Base-by-base conservation (phyloP, 2,797 vertebrate species). In the Pelochelys cantorii region DNA sequence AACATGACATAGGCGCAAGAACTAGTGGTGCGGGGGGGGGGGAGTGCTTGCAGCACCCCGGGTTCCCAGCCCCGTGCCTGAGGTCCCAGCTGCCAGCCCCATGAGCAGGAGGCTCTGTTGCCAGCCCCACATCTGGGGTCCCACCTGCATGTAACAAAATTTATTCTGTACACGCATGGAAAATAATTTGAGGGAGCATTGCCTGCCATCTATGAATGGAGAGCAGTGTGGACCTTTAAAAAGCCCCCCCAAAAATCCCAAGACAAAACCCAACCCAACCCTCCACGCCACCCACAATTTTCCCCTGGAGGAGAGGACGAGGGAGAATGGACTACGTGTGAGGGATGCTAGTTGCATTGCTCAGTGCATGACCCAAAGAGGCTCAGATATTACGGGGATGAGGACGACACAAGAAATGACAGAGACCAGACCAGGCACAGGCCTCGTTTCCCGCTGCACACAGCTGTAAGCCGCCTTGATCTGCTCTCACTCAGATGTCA, bases 311-410 rank as follows among this genome's bases (percentile, higher is more conserved):
- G 8, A 8, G 9, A 80, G 18, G 88, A 14, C 25, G 2, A 22
- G 4, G 9, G 11, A 59, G 29, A 79, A 23, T 1, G 0, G 12
- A 68, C 77, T 2, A 0, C 14, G 48, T 2, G 4, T 22, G 29
- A 79, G 5, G 18, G 53, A 54, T 22, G 25, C 18, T 57, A 9
- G 74, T 77, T 12, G 27, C 14, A 3, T 29, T 48, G 25, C 37
- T 68, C 3, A 25, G n/a, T 0, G 89, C 77, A 55, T 5, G 6
- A 4, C 14, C 48, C 11, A 23, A 68, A 80, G 5, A 11, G 68
- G 7, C 25, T 86, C 62, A 53, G 42, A 48, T 31, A 37, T 10
- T 12, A 23, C 31, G 23, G 13, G 22, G 12, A 2, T 1, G 25
- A 34, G 77, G 25, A 54, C 25, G 37, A 20, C 0, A 74, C 7